Base-by-base conservation (phyloP, 92 coral and sea anemone genomes). In the Zoanthus sansibaricus region DNA sequence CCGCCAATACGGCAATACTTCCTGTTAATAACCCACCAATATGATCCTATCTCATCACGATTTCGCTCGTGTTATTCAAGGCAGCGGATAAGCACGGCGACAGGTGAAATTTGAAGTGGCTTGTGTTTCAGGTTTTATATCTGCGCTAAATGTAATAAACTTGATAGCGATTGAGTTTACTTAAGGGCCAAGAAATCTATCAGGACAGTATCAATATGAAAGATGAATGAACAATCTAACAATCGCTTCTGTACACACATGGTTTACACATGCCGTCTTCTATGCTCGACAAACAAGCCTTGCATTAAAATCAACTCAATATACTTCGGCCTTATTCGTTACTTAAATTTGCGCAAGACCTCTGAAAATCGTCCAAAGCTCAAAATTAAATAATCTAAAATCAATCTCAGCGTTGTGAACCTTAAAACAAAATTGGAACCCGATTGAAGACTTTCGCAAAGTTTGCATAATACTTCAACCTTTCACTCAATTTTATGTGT, bases 151-250 rank as follows among this genome's bases (percentile, higher is more conserved):
- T 80, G 85, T 66, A 80, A 80, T 80, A 80, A 80, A 74, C 75
- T 66, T 80, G 85, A 80, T 80, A 46, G 75, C 75, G 75, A 18
- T 47, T 80, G 44, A 66, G 85, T 80, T 80, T 80, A 80, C 85
- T 20, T 62, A 80, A 80, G 85, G 33, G 85, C 85, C 73, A 71
- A 64, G 85, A 80, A 45, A 25, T 67, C 85, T 80, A 80, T 80
- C 73, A 68, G 85, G 85, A 80, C 85, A 80, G 85, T 80, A 80
- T 80, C 85, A 80, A 80, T 80, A 80, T 45, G 83, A 76, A 76
- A 76, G 82, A 54, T 76, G 82, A 76, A n/a, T 54, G 82, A 66
- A 66, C 85, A 80, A 80, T 80, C 85, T 46, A 46, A 66, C 62
- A 80, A 76, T 66, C 74, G 85, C 75, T 49, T 66, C 85, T 44